Evolutionary conservation across 2,113 vertebrate genomes (phyloP), one percentile per base, ranked within the genome.

Genomic region (Ploceus nigricollis): DNA sequence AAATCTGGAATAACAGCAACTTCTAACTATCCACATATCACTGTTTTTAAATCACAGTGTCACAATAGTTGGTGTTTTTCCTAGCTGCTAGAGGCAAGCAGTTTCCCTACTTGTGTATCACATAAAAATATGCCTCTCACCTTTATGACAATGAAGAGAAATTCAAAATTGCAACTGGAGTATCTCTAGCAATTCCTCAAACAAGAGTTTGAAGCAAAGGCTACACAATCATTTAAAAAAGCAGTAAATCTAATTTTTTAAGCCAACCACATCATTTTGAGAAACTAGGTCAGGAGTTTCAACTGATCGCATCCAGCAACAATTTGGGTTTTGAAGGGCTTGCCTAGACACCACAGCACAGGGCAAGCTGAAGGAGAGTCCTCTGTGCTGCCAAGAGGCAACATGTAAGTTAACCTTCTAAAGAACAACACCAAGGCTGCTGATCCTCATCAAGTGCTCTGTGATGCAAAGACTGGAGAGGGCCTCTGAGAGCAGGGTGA

Each of bases 41-140:
- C 25, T 19, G 7, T 8, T 69, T 78, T 89, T 56, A 68, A 76
- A 57, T 10, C 16, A 48, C 15, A 47, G 3, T 10, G 27, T 47
- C 30, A 42, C 28, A 72, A 9, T 39, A 50, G 23, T 12, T 73
- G 44, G 7, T 58, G 9, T 10, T 77, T 73, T 76, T 42, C 76
- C 35, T 66, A 33, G 1, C 22, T 56, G 15, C 48, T 82, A 27
- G 13, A 66, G 13, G 6, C 14, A 71, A 75, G 14, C 0, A 0
- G 24, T 57, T 58, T 27, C 10, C 21, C 30, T 54, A 11, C 23
- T 53, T 13, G 11, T 27, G 23, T 20, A 21, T 3, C 13, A 20
- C 40, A 50, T 15, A 71, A 33, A 15, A 16, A 40, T 9, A 7
- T 3, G n/a, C 35, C 57, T 82, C 30, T 57, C 48, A 69, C 37